A percentile compares a stretch with the other conserved stretches of the same genome.
Evolutionary conservation across 1,140 invertebrate species (phyloP).

Genomic region (Leptinotarsa lineolata): DNA sequence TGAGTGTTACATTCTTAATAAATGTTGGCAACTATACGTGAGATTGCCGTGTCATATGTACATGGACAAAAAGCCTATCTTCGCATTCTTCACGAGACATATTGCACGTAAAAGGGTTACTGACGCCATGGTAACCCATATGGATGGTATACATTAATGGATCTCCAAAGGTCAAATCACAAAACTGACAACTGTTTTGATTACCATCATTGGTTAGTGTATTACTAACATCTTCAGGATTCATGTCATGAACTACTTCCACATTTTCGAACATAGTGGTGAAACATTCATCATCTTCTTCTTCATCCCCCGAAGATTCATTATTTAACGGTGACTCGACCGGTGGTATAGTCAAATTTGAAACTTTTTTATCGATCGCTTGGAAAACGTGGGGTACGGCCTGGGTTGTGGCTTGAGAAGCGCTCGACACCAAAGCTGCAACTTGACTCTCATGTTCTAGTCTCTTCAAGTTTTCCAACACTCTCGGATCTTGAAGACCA

Average conservation of each 20-base stretch:
- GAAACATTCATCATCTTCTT: slow-evolving; percentile 45
- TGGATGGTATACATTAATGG: slow-evolving; percentile 92
- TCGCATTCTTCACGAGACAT: slow-evolving; percentile 84
- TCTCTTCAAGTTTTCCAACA: slow-evolving; percentile 27
- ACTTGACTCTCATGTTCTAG: slow-evolving; percentile 16
- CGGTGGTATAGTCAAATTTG: slow-evolving; percentile 62
- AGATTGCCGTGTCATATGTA: slow-evolving; percentile 84
- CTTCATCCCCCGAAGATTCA: slow-evolving; percentile 54
- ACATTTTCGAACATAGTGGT: slow-evolving; percentile 46
- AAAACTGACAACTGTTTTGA: slow-evolving; percentile 73
- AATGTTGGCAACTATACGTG: slow-evolving; percentile 61
- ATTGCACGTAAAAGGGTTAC: slow-evolving; percentile 92
- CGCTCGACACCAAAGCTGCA: not conserved
- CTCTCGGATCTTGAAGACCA: slow-evolving; percentile 50
- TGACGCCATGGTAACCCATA: slow-evolving; percentile 92
- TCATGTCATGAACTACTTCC: slow-evolving; percentile 35
- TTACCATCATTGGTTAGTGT: slow-evolving; percentile 1
- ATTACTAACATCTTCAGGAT: slow-evolving; percentile 30
- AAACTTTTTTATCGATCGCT: slow-evolving; percentile 51
- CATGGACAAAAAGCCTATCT: slow-evolving; percentile 87
- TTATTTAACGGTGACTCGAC: slow-evolving; percentile 38
- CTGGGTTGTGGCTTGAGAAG: not conserved
- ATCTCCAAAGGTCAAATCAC: slow-evolving; percentile 89
- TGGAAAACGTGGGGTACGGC: not conserved
- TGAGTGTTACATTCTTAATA: too few relatives aligned